Conservation (phyloP, 2,113 vertebrate genomes). For the Naja naja region DNA sequence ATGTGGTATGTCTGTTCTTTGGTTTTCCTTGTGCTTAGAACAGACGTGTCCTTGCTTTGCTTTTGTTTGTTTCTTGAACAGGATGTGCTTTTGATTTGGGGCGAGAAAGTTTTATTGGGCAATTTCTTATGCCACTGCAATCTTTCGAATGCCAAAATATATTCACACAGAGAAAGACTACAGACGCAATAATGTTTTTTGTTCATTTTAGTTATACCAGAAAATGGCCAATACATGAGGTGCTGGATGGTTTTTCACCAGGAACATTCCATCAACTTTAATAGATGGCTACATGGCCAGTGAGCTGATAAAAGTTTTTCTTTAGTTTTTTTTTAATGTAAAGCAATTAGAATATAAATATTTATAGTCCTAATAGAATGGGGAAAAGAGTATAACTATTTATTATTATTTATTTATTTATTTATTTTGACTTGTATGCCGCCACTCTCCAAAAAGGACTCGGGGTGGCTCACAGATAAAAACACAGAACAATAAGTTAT, state of each 20-base stretch:
- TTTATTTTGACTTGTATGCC: no score
- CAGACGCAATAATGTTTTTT: neutral
- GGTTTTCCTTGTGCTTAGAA: neutral
- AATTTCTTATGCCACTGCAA: neutral
- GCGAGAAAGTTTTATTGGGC: neutral
- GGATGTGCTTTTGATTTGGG: neutral
- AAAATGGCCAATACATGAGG: neutral
- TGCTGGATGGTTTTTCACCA: neutral
- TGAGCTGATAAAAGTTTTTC: neutral
- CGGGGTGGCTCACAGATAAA: no score
- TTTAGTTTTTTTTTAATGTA: neutral
- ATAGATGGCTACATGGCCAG: neutral
- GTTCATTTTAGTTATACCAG: neutral
- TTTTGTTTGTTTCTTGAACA: neutral
- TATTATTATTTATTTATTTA: no score
- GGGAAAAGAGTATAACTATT: neutral
- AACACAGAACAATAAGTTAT: no score
- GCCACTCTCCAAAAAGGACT: no score
- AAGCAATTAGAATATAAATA: neutral
- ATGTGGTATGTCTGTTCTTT: neutral
- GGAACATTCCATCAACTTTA: neutral
- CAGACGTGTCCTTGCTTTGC: neutral
- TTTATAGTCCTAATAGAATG: neutral
- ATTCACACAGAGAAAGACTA: neutral
- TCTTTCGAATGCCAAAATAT: neutral